Conservation (phyloP, 2,888 invertebrate genomes). For the Tenthredo scrophulariae region DNA sequence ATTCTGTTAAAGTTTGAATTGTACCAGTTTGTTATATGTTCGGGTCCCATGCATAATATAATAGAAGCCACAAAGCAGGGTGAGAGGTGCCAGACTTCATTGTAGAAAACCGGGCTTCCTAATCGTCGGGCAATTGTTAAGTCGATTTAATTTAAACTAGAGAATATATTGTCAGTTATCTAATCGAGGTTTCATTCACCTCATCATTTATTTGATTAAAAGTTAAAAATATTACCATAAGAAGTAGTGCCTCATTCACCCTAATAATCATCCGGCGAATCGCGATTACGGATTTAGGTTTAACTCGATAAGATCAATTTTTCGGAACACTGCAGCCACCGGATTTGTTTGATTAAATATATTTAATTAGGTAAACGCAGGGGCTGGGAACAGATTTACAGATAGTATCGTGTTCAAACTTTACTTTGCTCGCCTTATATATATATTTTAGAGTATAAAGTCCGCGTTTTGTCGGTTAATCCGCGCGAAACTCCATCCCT, state of each 20-base stretch:
- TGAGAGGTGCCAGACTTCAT: slow-evolving; percentile 13
- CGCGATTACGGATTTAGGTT: neutral
- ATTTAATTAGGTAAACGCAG: slow-evolving; percentile 13
- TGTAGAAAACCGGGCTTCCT: neutral
- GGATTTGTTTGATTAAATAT: slow-evolving; percentile 19
- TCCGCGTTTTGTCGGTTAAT: slow-evolving; percentile 17
- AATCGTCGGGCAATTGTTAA: neutral
- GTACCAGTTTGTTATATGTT: neutral
- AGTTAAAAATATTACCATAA: neutral
- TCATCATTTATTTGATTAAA: neutral
- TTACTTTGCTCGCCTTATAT: neutral
- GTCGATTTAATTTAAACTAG: neutral
- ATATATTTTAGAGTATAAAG: neutral
- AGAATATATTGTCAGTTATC: neutral
- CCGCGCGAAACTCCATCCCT: neutral
- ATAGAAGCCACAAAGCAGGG: slow-evolving; percentile 20
- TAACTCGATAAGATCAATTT: neutral
- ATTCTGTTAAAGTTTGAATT: slow-evolving; percentile 23
- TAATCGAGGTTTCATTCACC: neutral
- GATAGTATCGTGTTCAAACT: slow-evolving; percentile 13
- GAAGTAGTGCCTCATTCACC: too few species aligned
- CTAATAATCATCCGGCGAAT: neutral
- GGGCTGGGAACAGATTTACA: neutral
- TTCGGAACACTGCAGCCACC: neutral
- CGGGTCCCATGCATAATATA: neutral